Evolutionary conservation across 2,888 invertebrate species (phyloP).

Genomic region (Neoaliturus tenellus): DNA sequence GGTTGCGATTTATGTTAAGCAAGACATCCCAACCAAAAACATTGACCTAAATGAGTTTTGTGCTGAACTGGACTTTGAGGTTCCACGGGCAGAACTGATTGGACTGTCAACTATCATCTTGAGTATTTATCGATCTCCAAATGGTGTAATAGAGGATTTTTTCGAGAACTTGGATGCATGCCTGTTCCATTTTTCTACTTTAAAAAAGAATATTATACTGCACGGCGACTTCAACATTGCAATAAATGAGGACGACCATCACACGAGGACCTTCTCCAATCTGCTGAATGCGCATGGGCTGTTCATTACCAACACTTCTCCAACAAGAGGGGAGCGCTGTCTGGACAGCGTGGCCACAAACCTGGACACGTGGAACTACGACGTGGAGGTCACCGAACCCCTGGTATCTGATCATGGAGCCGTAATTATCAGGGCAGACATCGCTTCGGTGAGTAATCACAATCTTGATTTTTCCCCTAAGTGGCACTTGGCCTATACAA

Average conservation of each 20-base stretch:
- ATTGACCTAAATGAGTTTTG: neutral
- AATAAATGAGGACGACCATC: neutral
- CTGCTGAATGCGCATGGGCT: neutral
- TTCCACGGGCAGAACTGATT: neutral
- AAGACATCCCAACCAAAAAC: neutral
- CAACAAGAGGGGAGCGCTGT: too few relatives aligned
- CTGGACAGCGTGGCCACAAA: too few relatives aligned
- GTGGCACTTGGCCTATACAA: neutral
- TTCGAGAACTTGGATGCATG: neutral
- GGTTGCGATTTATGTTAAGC: neutral
- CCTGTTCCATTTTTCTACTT: neutral
- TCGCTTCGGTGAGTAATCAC: neutral
- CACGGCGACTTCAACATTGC: neutral
- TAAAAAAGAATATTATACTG: neutral
- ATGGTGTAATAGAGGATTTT: neutral
- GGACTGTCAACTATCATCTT: neutral
- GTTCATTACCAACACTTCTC: neutral
- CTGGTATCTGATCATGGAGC: too few relatives aligned
- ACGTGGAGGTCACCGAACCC: too few relatives aligned
- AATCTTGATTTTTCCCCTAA: neutral
- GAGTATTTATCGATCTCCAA: neutral
- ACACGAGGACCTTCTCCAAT: neutral
- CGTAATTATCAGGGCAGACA: too few relatives aligned
- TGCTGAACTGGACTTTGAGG: neutral
- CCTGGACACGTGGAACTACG: too few relatives aligned